Evolutionary conservation across 2,888 invertebrate genomes (phyloP), one percentile per base, ranked within the genome.

Genomic region (Tenthredo notha): DNA sequence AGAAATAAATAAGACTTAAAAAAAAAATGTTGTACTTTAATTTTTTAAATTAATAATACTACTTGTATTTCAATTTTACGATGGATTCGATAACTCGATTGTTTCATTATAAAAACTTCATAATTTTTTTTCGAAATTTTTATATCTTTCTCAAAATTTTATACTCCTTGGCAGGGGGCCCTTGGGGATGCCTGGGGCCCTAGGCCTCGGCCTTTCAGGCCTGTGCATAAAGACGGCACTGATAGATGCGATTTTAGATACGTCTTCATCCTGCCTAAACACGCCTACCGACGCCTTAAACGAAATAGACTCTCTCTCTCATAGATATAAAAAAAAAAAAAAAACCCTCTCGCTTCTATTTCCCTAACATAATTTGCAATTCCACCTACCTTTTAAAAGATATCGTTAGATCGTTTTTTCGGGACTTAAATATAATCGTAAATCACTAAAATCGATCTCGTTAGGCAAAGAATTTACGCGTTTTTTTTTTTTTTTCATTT

Each of bases 211-310:
- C n/a, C n/a, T n/a, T n/a, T n/a, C n/a, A n/a, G n/a, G n/a, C n/a
- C n/a, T n/a, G n/a, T n/a, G n/a, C n/a, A n/a, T n/a, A n/a, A n/a
- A n/a, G n/a, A n/a, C n/a, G n/a, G n/a, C n/a, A n/a, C n/a, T n/a
- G n/a, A 61, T 61, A 80, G 80, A 80, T 80, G 47, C 83, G 43
- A 83, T 83, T 83, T 67, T 47, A 83, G 70, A 83, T 83, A 83
- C 83, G 67, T 83, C 83, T 67, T 83, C 83, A 83, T 83, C 47
- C 29, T 29, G 3, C 47, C 87, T 54, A 75, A 54, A 84, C 86
- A 87, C 87, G 86, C 86, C 85, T 86, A 87, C 86, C 84, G 84
- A 84, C 86, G 78, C 65, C 25, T 29, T 21, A 25, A 10, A 74
- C n/a, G 33, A 54, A 77, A 77, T 54, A 50, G 77, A 80, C 9